Conservation (phyloP, 2,113 vertebrate species). For the Lampris megalopsis region DNA sequence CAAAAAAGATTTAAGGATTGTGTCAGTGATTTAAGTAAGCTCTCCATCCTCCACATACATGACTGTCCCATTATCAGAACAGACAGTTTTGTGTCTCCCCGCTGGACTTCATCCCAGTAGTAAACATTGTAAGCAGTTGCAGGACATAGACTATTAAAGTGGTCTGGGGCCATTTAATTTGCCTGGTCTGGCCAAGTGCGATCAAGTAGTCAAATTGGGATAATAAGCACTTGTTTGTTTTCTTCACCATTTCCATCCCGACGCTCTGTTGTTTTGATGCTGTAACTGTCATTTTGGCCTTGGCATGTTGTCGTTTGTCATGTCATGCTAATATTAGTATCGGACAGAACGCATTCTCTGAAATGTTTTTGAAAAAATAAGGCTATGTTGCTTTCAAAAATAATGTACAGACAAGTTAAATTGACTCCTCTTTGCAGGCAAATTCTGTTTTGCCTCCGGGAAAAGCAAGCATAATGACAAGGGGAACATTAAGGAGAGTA, state of each 20-base stretch:
- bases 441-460: constrained; percentile 51
- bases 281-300: neutral
- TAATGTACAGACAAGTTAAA: constrained; percentile 34
- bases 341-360: constrained; percentile 29
- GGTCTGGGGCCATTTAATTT: neutral
- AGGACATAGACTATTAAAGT: neutral
- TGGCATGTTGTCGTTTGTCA: neutral
- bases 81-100: no score
- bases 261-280: constrained; percentile 14
- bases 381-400: constrained; percentile 1
- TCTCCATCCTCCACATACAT: no score
- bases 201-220: neutral
- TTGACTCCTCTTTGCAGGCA: constrained; percentile 37
- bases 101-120: no score
- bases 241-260: neutral
- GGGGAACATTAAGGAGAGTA: constrained; percentile 39
- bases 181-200: neutral
- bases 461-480: constrained; percentile 31
- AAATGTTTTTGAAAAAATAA: constrained; percentile 31
- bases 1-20: no score
- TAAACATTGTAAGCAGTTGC: neutral
- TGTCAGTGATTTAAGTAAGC: no score
- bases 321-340: neutral
- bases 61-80: no score
- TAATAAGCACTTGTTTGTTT: neutral